Base-by-base conservation (phyloP, 2,797 vertebrate genomes). In the Phrynocephalus vlangalii region DNA sequence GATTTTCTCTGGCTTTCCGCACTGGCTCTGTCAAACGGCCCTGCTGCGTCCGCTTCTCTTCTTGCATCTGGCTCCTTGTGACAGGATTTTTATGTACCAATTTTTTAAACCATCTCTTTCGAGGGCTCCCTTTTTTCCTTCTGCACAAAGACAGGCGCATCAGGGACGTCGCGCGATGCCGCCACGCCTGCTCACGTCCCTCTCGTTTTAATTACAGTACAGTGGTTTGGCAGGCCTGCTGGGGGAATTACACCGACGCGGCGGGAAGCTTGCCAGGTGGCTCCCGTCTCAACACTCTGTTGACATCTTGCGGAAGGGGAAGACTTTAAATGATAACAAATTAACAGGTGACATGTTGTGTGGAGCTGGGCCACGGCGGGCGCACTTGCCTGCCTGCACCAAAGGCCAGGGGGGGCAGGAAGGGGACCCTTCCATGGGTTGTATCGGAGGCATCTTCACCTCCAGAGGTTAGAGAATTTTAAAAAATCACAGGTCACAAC, bases 271-370 rank as follows among this genome's bases (percentile, higher is more conserved):
- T 86, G 50, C 90, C 92, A 89, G 91, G 89, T 76, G 92, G 73
- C 82, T 60, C 83, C 79, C 80, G 18, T 83, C 85, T 86, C 90
- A 88, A 91, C 90, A 90, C 0, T 84, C 93, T 77, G 70, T 86
- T 92, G 90, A 88, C 93, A 89, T 93, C 91, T 92, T 66, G 60
- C 0, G 6, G 86, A 60, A 83, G 56, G 0, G 87, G 90, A 48
- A 8, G 88, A 82, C 85, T 92, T 88, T 88, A 91, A 91, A 86
- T 60, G 85, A 83, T 83, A 87, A 91, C 80, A 71, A 90, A 92
- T 93, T 78, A 90, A 81, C 90, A 80, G 89, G 60, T 70, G 71
- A 72, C 66, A 48, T 73, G 1, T 4, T 9, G 67, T 4, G 8
- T 18, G 50, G 33, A n/a, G 30, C 18, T 6, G 48, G 3, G 30